Percentiles rank a stretch among this genome's conserved stretches.
Conservation (phyloP, 2,888 invertebrate genomes). For the Hyppa rectilinea region DNA sequence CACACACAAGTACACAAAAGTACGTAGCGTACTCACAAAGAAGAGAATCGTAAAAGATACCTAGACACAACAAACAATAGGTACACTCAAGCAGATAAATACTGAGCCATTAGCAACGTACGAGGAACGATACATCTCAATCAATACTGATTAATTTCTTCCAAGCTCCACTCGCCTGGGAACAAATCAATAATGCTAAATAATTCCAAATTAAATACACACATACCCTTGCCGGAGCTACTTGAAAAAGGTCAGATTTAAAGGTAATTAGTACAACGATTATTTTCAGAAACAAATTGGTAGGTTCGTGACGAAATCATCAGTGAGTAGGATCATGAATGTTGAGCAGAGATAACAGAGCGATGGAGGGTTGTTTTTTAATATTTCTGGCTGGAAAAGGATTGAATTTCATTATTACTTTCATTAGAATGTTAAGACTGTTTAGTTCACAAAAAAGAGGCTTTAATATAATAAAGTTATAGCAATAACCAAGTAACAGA, state of each 20-base stretch:
- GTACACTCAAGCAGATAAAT: constrained; percentile 46
- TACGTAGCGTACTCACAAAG: neutral
- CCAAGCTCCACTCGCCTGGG: constrained; percentile 8
- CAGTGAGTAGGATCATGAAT: constrained; percentile 7
- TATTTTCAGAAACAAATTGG: constrained; percentile 1
- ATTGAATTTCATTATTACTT: neutral
- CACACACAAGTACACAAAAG: constrained; percentile 5
- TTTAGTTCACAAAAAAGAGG: neutral
- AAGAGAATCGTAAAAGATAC: constrained; percentile 9
- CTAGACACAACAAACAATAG: constrained; percentile 4
- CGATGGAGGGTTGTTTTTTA: neutral
- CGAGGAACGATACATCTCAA: constrained; percentile 49
- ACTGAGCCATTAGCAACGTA: constrained; percentile 41
- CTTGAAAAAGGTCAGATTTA: constrained; percentile 32
- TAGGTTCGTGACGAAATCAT: constrained; percentile 28
- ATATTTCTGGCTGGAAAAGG: neutral
- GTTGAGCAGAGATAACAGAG: constrained; percentile 23
- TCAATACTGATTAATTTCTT: constrained; percentile 47
- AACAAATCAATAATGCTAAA: constrained; percentile 49
- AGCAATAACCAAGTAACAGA: neutral
- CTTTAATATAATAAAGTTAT: too few species aligned
- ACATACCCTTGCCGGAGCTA: constrained; percentile 1
- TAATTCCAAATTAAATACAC: constrained; percentile 53
- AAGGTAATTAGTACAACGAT: constrained; percentile 28
- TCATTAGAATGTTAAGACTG: too few species aligned